Evolutionary conservation across 2,113 vertebrate genomes (phyloP), one percentile per base, ranked within the genome.

Genomic region (Verasper variegatus): DNA sequence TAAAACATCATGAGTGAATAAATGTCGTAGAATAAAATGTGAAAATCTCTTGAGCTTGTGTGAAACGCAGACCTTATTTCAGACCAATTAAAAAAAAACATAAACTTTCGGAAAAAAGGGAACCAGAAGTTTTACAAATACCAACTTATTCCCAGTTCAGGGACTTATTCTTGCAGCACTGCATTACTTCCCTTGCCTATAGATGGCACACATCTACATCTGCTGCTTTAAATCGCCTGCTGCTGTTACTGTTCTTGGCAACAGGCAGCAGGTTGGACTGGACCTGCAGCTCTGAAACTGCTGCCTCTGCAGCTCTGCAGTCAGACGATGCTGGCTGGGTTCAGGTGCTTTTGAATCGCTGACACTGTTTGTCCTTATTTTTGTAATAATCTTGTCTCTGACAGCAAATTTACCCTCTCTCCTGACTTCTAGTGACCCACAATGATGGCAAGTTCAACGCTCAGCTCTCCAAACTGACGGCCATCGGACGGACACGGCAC

Each of bases 361-460:
- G 6, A 68, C 1, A 5, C 13, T 7, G 26, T 63, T 12, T 12
- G 20, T 63, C 61, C 18, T 35, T 62, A 21, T 68, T 73, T 68
- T 24, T 20, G 26, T 71, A 27, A 68, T 62, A 6, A 26, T 27
- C 14, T 42, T 18, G 17, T 58, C 31, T n/a, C 13, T 78, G 67
- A 63, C 49, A 18, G 26, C 67, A 37, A 37, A 35, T 74, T 76
- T 69, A 0, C 20, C 86, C 51, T 87, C 47, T 18, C 47, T 74
- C 74, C 85, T 78, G 75, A 74, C 63, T 82, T 78, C 5, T 67
- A 98, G 97, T 99, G 92, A 92, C 94, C 61, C 97, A 98, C 82
- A 96, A 84, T 69, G 95, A 96, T 4, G 97, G 97, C 14, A 96
- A 95, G 70, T 99, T 99, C 95, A 96, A 74, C 2, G 94, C 97